Evolutionary conservation across 2,888 invertebrate species (phyloP), one percentile per base, ranked within the genome.

Genomic region (Mythimna ferrago): DNA sequence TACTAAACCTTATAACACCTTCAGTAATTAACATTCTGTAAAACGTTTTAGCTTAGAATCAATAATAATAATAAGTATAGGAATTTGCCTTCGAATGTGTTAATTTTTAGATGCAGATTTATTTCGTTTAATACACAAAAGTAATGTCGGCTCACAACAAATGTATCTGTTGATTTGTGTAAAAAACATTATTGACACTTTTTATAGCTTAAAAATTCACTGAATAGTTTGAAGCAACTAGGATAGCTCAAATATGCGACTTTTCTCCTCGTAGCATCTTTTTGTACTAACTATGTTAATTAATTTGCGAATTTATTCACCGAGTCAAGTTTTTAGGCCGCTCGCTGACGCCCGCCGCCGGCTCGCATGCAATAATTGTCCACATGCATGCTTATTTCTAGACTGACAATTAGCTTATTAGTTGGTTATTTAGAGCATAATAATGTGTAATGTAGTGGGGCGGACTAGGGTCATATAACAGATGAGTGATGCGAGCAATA

Each of bases 351-450:
- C 75, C 80, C 63, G 73, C 80, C 63, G 73, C 69, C 76, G 69
- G 56, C 58, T 62, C 53, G 67, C 82, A 81, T 85, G 87, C 85
- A 72, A 76, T 82, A 70, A 78, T 76, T 74, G 72, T 71, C 63
- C 65, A 71, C 73, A 81, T 84, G 82, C 87, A 66, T 79, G 80
- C 76, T 76, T 81, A 76, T 76, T 78, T 80, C 78, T 80, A 62
- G 82, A 81, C 80, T 76, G 60, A 65, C 82, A 83, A 88, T 88
- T 87, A 83, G 65, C 84, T 81, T 64, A 82, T 90, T 89, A 90
- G 66, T 61, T 77, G 66, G 81, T 73, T 86, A 90, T 90, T 86
- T 86, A 83, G 91, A 90, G 88, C 90, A 85, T 86, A 87, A 76
- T 87, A 85, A 81, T 70, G 16, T 48, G 48, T 48, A 48, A 48